Evolutionary conservation across 2,797 vertebrate species (phyloP), one percentile per base, ranked within the genome.

Genomic region (Chanos chanos): DNA sequence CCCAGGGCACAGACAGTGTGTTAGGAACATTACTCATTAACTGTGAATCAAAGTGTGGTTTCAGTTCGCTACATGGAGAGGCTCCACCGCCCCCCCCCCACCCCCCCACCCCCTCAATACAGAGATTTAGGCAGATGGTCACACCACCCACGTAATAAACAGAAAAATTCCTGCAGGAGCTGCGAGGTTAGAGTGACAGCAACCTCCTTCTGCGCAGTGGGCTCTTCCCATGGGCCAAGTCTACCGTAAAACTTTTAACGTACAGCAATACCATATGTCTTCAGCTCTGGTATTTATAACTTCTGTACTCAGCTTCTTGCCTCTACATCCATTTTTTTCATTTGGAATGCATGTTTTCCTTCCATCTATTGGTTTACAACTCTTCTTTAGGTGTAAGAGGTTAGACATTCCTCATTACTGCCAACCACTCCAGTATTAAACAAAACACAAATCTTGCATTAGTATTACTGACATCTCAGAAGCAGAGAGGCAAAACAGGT

Each of bases 121-220:
- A n/a, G n/a, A n/a, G 62, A 51, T 64, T 71, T 73, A 47, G 74
- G 64, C 76, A 78, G 73, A 78, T 78, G 76, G 73, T 59, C 37
- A 22, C 49, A 61, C 71, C 73, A 68, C 71, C 74, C 73, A 78
- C 64, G 41, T 59, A 50, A 64, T 64, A 60, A 75, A 73, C 45
- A 53, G 58, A 62, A 39, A 25, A 45, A 41, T 39, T 66, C 65
- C 57, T 25, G 37, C 40, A 55, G 62, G 67, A 71, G 31, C 49
- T 44, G 4, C 21, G 51, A 52, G 49, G 54, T 65, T 54, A 68
- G 55, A 45, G 60, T 55, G 34, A 40, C 55, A 61, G 56, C 36
- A 10, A 24, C 71, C 34, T 51, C 54, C 51, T 52, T 49, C 41
- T 39, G n/a, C 16, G 10, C 22, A 37, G 12, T 2, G 12, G 21